phyloP scores from a whole-genome alignment of 2,113 vertebrate species.

The Clarias magur region DNA sequence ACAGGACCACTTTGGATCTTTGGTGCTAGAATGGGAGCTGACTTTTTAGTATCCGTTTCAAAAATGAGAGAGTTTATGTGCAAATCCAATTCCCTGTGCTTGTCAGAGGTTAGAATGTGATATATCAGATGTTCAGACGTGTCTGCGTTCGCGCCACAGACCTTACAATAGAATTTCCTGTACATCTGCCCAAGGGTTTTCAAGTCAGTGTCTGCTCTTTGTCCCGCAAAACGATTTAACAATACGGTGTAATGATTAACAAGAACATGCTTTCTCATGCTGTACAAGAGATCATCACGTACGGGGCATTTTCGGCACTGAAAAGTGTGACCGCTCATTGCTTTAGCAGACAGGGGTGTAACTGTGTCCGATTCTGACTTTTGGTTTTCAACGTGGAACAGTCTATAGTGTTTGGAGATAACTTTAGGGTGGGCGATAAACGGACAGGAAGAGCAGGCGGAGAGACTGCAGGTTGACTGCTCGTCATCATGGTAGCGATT shows the following conservation, averaged over 20 bases:
- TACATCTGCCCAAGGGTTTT: slow-evolving; percentile 32
- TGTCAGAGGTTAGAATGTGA: slow-evolving; percentile 86
- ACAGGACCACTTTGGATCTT: slow-evolving; percentile 60
- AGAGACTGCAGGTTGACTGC: slow-evolving; percentile 62
- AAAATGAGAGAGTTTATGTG: slow-evolving; percentile 84
- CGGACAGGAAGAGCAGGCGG: slow-evolving; percentile 65
- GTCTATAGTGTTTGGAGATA: slow-evolving; percentile 67
- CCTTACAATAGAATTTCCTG: slow-evolving; percentile 86
- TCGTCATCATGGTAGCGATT: slow-evolving; percentile 67
- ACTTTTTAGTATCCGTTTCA: slow-evolving; percentile 72
- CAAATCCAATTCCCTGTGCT: slow-evolving; percentile 82
- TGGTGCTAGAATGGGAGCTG: slow-evolving; percentile 71
- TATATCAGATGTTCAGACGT: slow-evolving; percentile 87
- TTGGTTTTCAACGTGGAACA: slow-evolving; percentile 64
- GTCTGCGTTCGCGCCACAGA: slow-evolving; percentile 79
- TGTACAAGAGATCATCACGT: slow-evolving; percentile 65
- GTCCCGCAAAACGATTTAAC: slow-evolving; percentile 68
- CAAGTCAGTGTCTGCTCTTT: slow-evolving; percentile 57
- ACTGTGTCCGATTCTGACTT: slow-evolving; percentile 15
- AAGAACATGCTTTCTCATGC: slow-evolving; percentile 75
- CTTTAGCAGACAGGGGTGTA: slow-evolving; percentile 29
- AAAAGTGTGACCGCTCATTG: slow-evolving; percentile 60
- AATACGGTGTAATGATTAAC: slow-evolving; percentile 68
- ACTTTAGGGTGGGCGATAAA: slow-evolving; percentile 66
- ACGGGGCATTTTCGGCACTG: slow-evolving; percentile 69